Evolutionary conservation across 1,140 invertebrate species (phyloP).

Genomic region (Lordiphosa stackelbergi): DNA sequence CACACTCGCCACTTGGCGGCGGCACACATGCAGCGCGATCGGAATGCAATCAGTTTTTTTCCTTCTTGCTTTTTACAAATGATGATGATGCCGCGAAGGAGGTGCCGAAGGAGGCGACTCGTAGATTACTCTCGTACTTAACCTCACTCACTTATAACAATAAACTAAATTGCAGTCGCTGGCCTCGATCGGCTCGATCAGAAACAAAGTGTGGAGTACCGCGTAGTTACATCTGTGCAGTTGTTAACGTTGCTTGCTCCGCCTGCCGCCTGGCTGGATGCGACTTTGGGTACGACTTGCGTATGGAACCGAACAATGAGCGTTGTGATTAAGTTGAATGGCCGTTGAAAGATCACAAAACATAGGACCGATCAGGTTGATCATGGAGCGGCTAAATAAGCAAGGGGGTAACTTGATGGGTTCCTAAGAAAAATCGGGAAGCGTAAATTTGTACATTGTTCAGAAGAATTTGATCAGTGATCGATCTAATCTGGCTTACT

Average conservation of each 20-base stretch:
- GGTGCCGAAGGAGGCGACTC: conserved; percentile 17
- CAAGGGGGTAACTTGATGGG: conserved; percentile 1
- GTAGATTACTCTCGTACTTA: conserved; percentile 71
- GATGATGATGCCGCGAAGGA: conserved; percentile 54
- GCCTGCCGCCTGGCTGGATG: background rate
- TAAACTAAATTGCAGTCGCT: conserved; percentile 71
- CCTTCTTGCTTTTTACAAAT: conserved; percentile 49
- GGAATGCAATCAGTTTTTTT: conserved; percentile 65
- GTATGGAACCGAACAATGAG: conserved; percentile 39
- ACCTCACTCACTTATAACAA: conserved; percentile 76
- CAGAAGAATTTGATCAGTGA: too few relatives aligned
- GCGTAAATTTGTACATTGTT: too few relatives aligned
- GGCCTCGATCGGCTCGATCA: conserved; percentile 30
- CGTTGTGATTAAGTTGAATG: conserved; percentile 67
- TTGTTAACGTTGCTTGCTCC: conserved; percentile 40
- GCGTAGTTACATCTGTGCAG: conserved; percentile 61
- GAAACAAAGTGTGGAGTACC: conserved; percentile 65
- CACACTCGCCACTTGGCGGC: conserved; percentile 57
- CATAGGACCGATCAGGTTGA: conserved; percentile 63
- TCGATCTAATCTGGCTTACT: too few relatives aligned
- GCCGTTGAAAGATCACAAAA: conserved; percentile 70
- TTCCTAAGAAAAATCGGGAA: too few relatives aligned
- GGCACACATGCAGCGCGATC: conserved; percentile 18
- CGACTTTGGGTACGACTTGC: conserved; percentile 6
- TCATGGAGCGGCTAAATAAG: conserved; percentile 29